A percentile compares a stretch with the other conserved stretches of the same genome.
phyloP scores from a whole-genome alignment of 2,113 vertebrate species.

The Campylomormyrus tamandua region DNA sequence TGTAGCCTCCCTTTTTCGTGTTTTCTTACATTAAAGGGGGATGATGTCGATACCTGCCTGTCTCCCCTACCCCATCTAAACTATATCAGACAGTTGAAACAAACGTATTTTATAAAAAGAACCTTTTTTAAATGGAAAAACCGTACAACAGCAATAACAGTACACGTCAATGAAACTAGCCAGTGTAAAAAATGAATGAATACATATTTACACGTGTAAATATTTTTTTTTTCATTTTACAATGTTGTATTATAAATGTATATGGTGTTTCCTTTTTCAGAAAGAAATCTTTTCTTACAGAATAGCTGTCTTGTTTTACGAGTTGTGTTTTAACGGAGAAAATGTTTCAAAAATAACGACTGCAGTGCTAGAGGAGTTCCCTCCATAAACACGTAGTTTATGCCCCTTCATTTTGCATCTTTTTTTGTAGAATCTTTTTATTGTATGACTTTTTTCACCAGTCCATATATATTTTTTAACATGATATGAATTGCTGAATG shows the following conservation, averaged over 20 bases:
- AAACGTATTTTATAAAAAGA: conserved; percentile 67
- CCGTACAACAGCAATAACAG: conserved; percentile 85
- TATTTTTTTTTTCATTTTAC: conserved; percentile 73
- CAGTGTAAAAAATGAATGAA: conserved; percentile 60
- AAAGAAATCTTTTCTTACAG: conserved; percentile 70
- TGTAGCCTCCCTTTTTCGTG: conserved; percentile 57
- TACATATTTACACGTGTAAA: conserved; percentile 76
- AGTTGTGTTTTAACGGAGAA: conserved; percentile 70
- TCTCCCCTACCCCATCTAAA: conserved; percentile 49
- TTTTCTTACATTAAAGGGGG: conserved; percentile 57
- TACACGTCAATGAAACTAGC: conserved; percentile 70
- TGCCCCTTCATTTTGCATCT: conserved; percentile 43
- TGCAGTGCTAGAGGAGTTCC: conserved; percentile 54
- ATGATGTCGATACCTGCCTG: conserved; percentile 56
- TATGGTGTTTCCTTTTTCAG: conserved; percentile 78
- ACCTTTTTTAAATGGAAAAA: conserved; percentile 57
- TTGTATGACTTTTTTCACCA: conserved; percentile 52
- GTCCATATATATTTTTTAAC: conserved; percentile 53
- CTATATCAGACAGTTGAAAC: conserved; percentile 52
- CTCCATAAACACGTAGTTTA: conserved; percentile 48
- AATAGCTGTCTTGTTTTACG: conserved; percentile 71
- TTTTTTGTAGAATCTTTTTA: conserved; percentile 67
- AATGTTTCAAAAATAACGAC: conserved; percentile 53
- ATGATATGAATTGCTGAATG: conserved; percentile 41
- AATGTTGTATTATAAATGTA: conserved; percentile 82